Evolutionary conservation across 2,888 invertebrate genomes (phyloP).

Genomic region (Rhagonycha lutea): DNA sequence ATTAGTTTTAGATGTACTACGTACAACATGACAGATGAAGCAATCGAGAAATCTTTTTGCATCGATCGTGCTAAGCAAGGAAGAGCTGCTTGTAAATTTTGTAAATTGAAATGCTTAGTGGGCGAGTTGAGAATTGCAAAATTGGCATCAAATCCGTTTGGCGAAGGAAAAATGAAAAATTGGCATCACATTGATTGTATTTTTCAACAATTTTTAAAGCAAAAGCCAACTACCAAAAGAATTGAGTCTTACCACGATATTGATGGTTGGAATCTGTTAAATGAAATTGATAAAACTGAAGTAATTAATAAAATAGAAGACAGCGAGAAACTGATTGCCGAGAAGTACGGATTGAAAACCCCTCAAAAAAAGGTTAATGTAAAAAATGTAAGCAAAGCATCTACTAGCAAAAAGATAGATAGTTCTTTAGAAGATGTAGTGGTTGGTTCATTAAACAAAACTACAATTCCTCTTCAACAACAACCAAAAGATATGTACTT

Average conservation of each 20-base stretch:
- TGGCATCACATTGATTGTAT: constrained; percentile 84
- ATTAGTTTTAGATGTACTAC: background rate
- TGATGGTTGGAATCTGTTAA: constrained; percentile 74
- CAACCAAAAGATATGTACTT: constrained; percentile 71
- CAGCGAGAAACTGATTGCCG: constrained; percentile 60
- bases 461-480: background rate
- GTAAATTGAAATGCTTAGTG: constrained; percentile 77
- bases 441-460: background rate
- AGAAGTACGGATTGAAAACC: constrained; percentile 59
- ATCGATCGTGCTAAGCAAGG: constrained; percentile 82
- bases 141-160: constrained; percentile 77
- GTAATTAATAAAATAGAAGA: constrained; percentile 68
- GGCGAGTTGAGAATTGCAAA: constrained; percentile 79
- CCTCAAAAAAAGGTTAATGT: constrained; percentile 43
- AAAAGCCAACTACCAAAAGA: constrained; percentile 79
- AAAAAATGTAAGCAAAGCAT: constrained; percentile 14
- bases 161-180: constrained; percentile 75
- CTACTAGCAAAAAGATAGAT: constrained; percentile 31
- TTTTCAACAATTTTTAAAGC: constrained; percentile 77
- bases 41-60: constrained; percentile 64
- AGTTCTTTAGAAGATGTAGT: background rate
- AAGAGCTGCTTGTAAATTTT: constrained; percentile 83
- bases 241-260: constrained; percentile 79
- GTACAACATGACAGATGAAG: background rate
- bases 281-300: constrained; percentile 68